Evolutionary conservation across 2,113 vertebrate genomes (phyloP).

Genomic region (Nesoenas mayeri): DNA sequence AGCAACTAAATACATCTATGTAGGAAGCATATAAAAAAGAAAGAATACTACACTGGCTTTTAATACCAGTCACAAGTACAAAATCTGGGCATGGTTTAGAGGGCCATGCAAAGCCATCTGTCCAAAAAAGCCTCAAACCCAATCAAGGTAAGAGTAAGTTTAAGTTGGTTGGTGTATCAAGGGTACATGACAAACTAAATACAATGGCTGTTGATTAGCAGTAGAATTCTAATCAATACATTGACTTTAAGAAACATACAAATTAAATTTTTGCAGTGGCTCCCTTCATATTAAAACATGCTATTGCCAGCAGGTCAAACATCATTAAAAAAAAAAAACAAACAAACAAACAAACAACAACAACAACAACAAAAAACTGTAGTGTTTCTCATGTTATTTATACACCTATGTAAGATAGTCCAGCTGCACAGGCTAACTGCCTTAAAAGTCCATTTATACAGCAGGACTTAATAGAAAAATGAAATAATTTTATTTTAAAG

Average conservation of each 20-base stretch:
- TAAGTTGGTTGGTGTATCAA: neutral
- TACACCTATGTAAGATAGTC: neutral
- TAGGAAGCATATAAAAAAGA: neutral
- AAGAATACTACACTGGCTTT: neutral
- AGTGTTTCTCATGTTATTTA: neutral
- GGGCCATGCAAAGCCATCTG: neutral
- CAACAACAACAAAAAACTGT: too few relatives aligned
- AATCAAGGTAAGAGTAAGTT: neutral
- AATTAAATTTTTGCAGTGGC: neutral
- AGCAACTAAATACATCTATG: neutral
- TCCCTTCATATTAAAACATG: neutral
- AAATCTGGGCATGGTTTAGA: neutral
- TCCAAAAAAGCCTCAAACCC: neutral
- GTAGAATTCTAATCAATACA: neutral
- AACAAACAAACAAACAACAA: too few relatives aligned
- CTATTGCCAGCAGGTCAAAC: neutral
- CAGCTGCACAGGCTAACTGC: neutral
- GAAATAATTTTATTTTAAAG: slow-evolving; percentile 7
- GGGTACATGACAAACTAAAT: neutral
- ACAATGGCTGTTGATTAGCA: neutral
- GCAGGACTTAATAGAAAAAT: neutral
- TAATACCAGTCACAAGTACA: neutral
- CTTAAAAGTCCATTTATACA: slow-evolving; percentile 41
- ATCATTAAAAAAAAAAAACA: neutral
- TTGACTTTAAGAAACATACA: rapidly evolving